Percentiles rank a stretch among this genome's conserved stretches.
These are phyloP conservation scores for Hydropotes inermis DNA, from an alignment of 2,113 vertebrate species.

Conservation along the genomic window DNA sequence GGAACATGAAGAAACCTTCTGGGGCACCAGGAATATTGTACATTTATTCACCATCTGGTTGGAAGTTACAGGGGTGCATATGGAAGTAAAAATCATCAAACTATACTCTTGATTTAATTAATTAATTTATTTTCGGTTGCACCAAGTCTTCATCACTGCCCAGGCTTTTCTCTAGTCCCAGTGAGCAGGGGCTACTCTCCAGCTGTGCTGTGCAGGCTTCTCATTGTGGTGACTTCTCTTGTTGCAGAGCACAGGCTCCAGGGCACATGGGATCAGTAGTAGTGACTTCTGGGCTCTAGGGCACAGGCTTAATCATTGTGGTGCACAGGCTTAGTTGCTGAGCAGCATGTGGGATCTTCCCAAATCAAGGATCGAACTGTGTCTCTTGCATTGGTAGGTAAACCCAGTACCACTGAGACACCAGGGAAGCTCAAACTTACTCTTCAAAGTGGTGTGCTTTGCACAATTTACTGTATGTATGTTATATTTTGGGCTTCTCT, in stretches of 20 bases:
- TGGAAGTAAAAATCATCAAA: background rate
- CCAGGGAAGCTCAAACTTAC: background rate
- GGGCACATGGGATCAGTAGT: background rate
- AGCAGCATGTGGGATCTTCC: background rate
- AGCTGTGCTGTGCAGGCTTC: background rate
- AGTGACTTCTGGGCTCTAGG: background rate
- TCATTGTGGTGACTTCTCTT: background rate
- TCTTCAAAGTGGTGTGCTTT: background rate
- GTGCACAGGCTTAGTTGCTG: background rate
- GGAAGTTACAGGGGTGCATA: background rate
- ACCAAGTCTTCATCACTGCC: background rate
- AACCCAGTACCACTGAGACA: background rate
- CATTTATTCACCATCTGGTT: background rate
- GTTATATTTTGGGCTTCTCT: background rate
- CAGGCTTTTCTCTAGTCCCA: background rate
- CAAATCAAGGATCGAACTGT: background rate
- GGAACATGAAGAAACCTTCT: background rate
- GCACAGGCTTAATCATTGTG: background rate
- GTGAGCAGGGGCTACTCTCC: background rate
- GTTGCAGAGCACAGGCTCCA: background rate
- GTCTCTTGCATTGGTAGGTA: background rate
- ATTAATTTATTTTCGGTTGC: background rate
- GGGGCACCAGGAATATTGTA: background rate
- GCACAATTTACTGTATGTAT: background rate
- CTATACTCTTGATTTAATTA: background rate